Evolutionary conservation across 2,113 vertebrate species (phyloP), one percentile per base, ranked within the genome.

Genomic region (Silurus asotus): DNA sequence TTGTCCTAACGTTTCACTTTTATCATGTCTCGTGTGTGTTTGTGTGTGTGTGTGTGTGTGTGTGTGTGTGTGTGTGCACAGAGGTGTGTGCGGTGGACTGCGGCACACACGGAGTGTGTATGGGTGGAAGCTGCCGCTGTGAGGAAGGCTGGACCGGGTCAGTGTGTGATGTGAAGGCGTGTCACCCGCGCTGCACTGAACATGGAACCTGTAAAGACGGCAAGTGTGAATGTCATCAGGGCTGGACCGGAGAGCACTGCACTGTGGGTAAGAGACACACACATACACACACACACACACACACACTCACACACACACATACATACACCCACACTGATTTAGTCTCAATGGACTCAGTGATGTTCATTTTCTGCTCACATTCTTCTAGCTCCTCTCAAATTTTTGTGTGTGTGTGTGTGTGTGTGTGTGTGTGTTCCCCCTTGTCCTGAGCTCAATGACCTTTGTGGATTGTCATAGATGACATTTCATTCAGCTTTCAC

Each of bases 211-310:
- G 98, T 72, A 98, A 96, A 88, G 97, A 99, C 0, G 98, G 98
- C 58, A 99, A 98, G 93, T 99, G 98, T 83, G 97, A 99, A 91
- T 99, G 98, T 88, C 97, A 95, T 96, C 98, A 99, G 91, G 98
- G 98, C 79, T 99, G 98, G 98, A 98, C 97, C 0, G 98, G 98
- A 79, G 98, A 99, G 90, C 98, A 99, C 94, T 99, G 98, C 85
- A 99, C 97, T 37, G 98, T 99, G 55, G 98, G 98, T 99, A 96
- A 95, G 97, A 83, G 0, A 82, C 49, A 65, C 56, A 65, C 53
- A 81, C 64, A 70, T 65, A 87, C 62, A 87, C 59, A 67, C 48
- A 83, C 55, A 65, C 28, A 61, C 51, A 72, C 70, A 82, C 67
- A 28, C 28, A 67, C 45, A 65, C 37, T 53, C 49, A 78, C 61